Evolutionary conservation across 2,113 vertebrate species (phyloP).

Genomic region (Calonectris borealis): DNA sequence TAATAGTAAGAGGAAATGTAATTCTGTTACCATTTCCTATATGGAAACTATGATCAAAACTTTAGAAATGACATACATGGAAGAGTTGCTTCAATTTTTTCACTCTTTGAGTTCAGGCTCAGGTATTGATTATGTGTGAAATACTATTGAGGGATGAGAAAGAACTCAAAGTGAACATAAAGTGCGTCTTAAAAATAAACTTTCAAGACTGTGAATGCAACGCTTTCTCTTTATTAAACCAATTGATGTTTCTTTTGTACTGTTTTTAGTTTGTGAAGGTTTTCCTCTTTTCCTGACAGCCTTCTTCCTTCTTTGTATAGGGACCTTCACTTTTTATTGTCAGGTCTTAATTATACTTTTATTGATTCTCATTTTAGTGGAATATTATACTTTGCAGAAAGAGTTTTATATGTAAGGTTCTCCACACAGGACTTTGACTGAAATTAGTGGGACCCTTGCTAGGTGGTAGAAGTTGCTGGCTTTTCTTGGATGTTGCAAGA

Average conservation of each 20-base stretch:
- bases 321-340: neutral
- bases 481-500: neutral
- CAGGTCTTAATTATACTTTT: neutral
- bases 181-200: neutral
- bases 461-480: neutral
- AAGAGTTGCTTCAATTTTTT: neutral
- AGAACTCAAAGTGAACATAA: neutral
- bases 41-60: neutral
- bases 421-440: neutral
- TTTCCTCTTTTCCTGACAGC: neutral
- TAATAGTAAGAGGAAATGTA: neutral
- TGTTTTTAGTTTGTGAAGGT: neutral
- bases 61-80: neutral
- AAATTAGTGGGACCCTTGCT: neutral
- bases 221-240: neutral
- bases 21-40: neutral
- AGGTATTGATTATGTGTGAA: neutral
- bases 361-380: neutral
- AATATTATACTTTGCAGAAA: neutral
- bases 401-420: neutral
- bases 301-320: neutral
- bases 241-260: neutral
- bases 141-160: neutral
- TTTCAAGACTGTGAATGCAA: neutral
- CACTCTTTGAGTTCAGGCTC: neutral